phyloP scores from a whole-genome alignment of 2,888 invertebrate species.

The Trimorus sp. region DNA sequence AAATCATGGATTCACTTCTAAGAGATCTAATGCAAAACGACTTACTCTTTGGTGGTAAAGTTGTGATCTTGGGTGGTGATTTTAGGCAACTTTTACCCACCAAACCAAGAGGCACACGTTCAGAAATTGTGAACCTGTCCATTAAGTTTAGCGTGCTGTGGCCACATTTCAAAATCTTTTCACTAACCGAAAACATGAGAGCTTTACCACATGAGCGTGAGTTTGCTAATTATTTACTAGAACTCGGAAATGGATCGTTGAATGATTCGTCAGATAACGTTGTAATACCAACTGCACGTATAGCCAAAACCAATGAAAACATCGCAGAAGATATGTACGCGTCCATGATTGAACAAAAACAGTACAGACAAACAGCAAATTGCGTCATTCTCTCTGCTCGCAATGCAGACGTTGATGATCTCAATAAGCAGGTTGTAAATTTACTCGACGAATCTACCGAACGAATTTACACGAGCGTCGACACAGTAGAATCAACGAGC shows the following conservation, averaged over 20 bases:
- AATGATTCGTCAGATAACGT: too few relatives aligned
- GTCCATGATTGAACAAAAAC: neutral
- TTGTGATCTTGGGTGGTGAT: neutral
- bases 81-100: too few relatives aligned
- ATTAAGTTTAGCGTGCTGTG: neutral
- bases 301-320: too few relatives aligned
- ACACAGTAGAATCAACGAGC: neutral
- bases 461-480: too few relatives aligned
- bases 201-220: too few relatives aligned
- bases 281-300: too few relatives aligned
- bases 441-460: neutral
- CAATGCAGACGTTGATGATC: neutral
- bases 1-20: neutral
- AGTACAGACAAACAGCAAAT: neutral
- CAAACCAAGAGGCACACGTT: too few relatives aligned
- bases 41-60: too few relatives aligned
- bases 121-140: too few relatives aligned
- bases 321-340: neutral
- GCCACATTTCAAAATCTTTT: neutral
- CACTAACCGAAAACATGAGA: neutral
- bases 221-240: too few relatives aligned
- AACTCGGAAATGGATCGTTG: too few relatives aligned
- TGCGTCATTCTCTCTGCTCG: constrained; percentile 1
- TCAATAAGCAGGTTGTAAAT: neutral
- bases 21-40: neutral